Evolutionary conservation across 1,140 invertebrate genomes (phyloP).

Genomic region (Bombus haemorrhoidalis): DNA sequence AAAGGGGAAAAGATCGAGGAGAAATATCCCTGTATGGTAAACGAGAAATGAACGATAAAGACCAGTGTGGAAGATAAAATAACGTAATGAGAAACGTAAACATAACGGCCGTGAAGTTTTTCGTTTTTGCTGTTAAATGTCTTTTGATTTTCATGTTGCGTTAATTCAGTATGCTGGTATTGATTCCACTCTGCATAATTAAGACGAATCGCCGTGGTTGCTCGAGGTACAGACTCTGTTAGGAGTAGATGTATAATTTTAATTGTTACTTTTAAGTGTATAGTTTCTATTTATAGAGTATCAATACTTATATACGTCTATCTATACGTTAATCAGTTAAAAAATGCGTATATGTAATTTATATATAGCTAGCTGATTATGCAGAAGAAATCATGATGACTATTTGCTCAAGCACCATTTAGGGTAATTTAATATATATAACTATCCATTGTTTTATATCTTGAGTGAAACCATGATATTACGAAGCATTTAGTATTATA

Average conservation of each 20-base stretch:
- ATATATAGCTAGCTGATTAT: background rate
- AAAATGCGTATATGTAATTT: no score
- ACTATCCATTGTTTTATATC: background rate
- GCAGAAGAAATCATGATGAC: background rate
- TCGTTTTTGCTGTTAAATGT: background rate
- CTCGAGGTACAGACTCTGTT: background rate
- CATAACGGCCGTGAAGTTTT: background rate
- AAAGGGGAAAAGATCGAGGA: background rate
- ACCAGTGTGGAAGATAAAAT: background rate
- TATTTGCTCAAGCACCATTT: conserved; percentile 28
- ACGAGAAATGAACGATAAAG: no score
- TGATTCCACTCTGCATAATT: background rate
- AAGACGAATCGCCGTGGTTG: background rate
- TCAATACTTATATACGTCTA: conserved; percentile 13
- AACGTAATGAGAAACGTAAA: background rate
- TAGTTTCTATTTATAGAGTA: conserved; percentile 13
- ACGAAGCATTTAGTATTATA: background rate
- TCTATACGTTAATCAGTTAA: conserved; percentile 27
- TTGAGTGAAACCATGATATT: no score
- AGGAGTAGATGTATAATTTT: background rate
- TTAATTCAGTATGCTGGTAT: background rate
- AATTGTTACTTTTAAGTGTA: conserved; percentile 5
- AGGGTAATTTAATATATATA: background rate
- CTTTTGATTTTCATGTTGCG: background rate
- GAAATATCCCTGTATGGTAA: background rate